Evolutionary conservation across 2,888 invertebrate genomes (phyloP).

Genomic region (Polydrusus tereticollis): DNA sequence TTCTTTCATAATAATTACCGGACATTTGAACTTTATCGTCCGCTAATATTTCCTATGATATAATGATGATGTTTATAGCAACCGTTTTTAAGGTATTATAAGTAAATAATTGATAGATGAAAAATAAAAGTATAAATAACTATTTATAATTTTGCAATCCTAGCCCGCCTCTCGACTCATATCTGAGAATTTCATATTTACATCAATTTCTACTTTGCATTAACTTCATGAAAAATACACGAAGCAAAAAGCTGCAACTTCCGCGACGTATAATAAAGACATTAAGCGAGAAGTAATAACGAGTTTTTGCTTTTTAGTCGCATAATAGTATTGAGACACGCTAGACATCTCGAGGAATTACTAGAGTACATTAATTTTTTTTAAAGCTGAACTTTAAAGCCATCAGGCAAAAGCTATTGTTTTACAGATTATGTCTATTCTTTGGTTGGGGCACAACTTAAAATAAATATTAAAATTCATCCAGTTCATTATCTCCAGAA

Average conservation of each 20-base stretch:
- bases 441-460: too few species aligned
- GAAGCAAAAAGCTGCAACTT: conserved; percentile 25
- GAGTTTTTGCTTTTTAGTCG: conserved; percentile 31
- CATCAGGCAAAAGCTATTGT: too few species aligned
- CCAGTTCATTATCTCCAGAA: too few species aligned
- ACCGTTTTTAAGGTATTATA: too few species aligned
- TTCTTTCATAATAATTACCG: too few species aligned
- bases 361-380: neutral
- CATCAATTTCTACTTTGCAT: conserved; percentile 13
- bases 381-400: neutral
- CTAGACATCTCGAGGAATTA: conserved; percentile 19
- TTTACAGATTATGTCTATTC: too few species aligned
- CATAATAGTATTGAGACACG: conserved; percentile 32
- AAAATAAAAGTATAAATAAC: neutral
- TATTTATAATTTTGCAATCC: neutral
- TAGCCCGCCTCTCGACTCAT: neutral
- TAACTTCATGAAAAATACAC: conserved; percentile 15
- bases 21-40: too few species aligned
- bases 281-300: conserved; percentile 34
- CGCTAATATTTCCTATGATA: too few species aligned
- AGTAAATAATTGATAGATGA: too few species aligned
- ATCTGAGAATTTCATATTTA: conserved; percentile 2
- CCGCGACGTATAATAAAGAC: conserved; percentile 38
- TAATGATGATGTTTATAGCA: too few species aligned
- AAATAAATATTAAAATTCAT: too few species aligned